Percentiles rank a stretch among this genome's conserved stretches.
phyloP scores from a whole-genome alignment of 2,113 vertebrate species.

The Pygoscelis adeliae region DNA sequence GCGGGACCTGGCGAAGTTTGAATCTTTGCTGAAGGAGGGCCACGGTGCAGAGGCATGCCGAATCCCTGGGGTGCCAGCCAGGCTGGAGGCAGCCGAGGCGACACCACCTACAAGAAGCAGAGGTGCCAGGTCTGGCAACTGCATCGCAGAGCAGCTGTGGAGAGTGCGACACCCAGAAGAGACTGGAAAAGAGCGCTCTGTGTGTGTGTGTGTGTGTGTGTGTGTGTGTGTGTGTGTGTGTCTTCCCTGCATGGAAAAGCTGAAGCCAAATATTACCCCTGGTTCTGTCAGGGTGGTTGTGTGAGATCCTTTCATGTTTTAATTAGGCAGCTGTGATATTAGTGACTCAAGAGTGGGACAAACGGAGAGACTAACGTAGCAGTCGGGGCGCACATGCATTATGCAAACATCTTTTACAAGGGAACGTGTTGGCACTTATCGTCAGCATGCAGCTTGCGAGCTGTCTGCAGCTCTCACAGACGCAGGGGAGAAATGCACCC shows the following conservation, averaged over 20 bases:
- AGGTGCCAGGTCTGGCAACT: not conserved
- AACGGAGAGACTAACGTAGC: not conserved
- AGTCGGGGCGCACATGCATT: not conserved
- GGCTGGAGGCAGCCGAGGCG: not conserved
- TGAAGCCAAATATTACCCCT: not conserved
- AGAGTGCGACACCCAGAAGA: not conserved
- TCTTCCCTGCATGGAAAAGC: not conserved
- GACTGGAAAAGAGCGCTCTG: not conserved
- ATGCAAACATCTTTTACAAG: not conserved
- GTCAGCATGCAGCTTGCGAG: not conserved
- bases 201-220: too few relatives aligned
- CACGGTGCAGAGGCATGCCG: accelerated
- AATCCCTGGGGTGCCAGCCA: not conserved
- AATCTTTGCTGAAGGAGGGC: not conserved
- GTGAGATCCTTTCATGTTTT: conserved; percentile 45
- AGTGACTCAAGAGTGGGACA: conserved; percentile 61
- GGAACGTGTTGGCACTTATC: not conserved
- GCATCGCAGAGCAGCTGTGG: not conserved
- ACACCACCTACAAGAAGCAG: not conserved
- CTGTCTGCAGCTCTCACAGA: not conserved
- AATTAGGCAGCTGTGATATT: conserved; percentile 57
- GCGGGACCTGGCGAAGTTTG: too few relatives aligned
- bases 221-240: not conserved
- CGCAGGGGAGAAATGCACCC: not conserved
- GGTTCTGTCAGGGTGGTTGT: conserved; percentile 1